Conservation (phyloP, 2,113 vertebrate species). For the Nibea albiflora region DNA sequence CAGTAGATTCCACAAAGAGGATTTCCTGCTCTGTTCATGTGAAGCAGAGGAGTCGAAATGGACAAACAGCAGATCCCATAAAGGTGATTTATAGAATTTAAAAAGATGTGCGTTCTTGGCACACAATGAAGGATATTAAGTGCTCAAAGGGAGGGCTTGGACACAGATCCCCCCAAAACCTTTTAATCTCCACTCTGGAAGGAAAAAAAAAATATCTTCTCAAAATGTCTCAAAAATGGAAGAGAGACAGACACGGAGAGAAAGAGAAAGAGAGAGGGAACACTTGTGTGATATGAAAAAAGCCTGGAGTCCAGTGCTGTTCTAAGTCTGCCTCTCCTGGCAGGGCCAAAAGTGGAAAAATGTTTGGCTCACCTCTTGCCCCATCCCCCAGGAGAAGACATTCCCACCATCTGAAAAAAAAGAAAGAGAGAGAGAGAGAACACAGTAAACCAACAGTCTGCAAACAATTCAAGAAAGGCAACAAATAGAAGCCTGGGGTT, state of each 20-base stretch:
- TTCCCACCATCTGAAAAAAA: constrained; percentile 81
- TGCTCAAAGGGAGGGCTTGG: constrained; percentile 76
- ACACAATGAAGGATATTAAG: constrained; percentile 81
- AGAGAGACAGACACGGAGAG: not conserved
- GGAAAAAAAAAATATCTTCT: constrained; percentile 41
- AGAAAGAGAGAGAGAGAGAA: constrained; percentile 38
- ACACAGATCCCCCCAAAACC: constrained; percentile 63
- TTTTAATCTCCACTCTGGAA: constrained; percentile 83
- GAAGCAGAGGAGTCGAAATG: constrained; percentile 75
- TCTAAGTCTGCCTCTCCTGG: constrained; percentile 78
- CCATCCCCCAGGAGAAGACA: constrained; percentile 81
- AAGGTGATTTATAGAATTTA: constrained; percentile 85
- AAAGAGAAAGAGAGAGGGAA: constrained; percentile 9
- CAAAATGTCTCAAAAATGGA: constrained; percentile 59
- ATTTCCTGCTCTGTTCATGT: constrained; percentile 77
- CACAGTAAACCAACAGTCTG: constrained; percentile 53
- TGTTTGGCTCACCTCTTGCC: constrained; percentile 83
- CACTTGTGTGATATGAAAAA: constrained; percentile 55
- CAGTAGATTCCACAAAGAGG: constrained; percentile 63
- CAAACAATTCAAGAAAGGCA: constrained; percentile 76
- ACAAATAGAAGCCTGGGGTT: constrained; percentile 77
- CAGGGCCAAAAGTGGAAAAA: constrained; percentile 73
- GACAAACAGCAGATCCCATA: constrained; percentile 81
- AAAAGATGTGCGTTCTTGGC: constrained; percentile 82
- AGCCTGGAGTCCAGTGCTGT: constrained; percentile 71